phyloP scores from a whole-genome alignment of 2,113 vertebrate genomes.

The Mugil cephalus region DNA sequence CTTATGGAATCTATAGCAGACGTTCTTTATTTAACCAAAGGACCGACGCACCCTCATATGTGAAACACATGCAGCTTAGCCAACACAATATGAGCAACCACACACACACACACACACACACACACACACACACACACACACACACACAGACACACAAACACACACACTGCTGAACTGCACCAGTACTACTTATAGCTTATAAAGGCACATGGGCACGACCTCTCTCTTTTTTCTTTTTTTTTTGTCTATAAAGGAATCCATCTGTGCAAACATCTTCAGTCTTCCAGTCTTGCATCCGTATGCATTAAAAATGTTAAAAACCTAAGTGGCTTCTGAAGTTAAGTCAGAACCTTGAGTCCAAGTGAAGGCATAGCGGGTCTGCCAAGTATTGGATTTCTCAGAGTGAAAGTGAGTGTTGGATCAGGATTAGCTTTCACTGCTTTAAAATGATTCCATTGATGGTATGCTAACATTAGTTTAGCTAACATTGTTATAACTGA shows the following conservation, averaged over 20 bases:
- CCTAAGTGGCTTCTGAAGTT: too few relatives aligned
- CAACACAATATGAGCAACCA: constrained; percentile 18
- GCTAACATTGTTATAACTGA: not conserved
- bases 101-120: too few relatives aligned
- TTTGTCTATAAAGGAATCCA: constrained; percentile 19
- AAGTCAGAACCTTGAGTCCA: not conserved
- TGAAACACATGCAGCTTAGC: constrained; percentile 46
- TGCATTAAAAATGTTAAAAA: not conserved
- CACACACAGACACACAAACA: too few relatives aligned
- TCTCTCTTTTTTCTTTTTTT: not conserved
- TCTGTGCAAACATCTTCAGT: not conserved
- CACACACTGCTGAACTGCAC: not conserved
- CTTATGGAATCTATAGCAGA: constrained; percentile 23
- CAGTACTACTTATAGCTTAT: constrained; percentile 10
- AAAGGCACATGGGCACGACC: constrained; percentile 3
- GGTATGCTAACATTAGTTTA: not conserved
- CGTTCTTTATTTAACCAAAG: constrained; percentile 25
- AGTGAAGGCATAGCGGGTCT: not conserved
- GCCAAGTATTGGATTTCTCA: not conserved
- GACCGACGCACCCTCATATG: constrained; percentile 11
- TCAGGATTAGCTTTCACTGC: constrained; percentile 11
- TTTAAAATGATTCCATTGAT: not conserved
- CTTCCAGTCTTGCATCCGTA: not conserved
- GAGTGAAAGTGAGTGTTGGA: not conserved
- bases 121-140: too few relatives aligned